Percentiles rank a stretch among this genome's conserved stretches.
Conservation (phyloP, 2,888 invertebrate genomes). For the Lamproptera curius region DNA sequence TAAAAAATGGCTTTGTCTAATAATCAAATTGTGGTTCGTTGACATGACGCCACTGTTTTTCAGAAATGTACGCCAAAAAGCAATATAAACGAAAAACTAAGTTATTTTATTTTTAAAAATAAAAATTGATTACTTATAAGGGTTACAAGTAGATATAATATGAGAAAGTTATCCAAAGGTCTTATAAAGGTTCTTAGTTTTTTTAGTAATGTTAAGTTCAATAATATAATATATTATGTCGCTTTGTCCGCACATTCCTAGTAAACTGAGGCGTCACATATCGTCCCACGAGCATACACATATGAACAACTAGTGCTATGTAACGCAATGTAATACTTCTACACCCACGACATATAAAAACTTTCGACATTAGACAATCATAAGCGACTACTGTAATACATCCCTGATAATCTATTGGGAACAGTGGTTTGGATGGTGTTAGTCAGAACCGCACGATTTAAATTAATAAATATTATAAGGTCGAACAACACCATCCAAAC, state of each 20-base stretch:
- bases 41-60: conserved; percentile 12
- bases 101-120: too few relatives aligned
- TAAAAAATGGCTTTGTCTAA: conserved; percentile 18
- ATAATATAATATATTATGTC: too few relatives aligned
- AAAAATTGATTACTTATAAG: too few relatives aligned
- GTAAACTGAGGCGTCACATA: neutral
- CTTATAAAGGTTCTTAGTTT: too few relatives aligned
- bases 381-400: conserved; percentile 59
- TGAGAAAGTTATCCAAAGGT: too few relatives aligned
- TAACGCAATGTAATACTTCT: conserved; percentile 34
- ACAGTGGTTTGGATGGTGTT: conserved; percentile 34
- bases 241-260: neutral
- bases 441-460: conserved; percentile 8
- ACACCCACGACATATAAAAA: conserved; percentile 64
- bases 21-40: conserved; percentile 10
- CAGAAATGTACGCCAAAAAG: too few relatives aligned
- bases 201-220: too few relatives aligned
- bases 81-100: too few relatives aligned
- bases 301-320: conserved; percentile 39
- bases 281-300: conserved; percentile 27
- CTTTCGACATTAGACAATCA: conserved; percentile 58
- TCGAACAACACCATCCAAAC: conserved; percentile 27
- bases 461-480: conserved; percentile 13
- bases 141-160: too few relatives aligned
- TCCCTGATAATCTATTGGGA: conserved; percentile 58